Conservation (phyloP, 2,888 invertebrate species). For the Leptura quadrifasciata region DNA sequence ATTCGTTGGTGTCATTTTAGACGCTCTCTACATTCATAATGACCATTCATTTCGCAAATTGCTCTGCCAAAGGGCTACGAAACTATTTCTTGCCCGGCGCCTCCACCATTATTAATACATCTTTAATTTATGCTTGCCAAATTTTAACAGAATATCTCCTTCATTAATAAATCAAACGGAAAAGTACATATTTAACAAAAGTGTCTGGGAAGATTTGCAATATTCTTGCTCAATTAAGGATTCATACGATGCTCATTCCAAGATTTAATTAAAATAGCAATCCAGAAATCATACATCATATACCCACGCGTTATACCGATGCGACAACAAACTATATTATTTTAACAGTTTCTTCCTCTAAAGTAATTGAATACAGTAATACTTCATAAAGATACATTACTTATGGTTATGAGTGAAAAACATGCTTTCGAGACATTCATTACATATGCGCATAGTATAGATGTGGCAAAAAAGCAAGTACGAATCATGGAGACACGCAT, state of each 20-base stretch:
- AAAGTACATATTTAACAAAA: not conserved
- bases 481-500: constrained; percentile 10
- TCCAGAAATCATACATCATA: not conserved
- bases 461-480: constrained; percentile 13
- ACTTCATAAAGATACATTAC: constrained; percentile 51
- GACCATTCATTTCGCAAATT: no score
- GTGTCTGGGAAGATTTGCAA: not conserved
- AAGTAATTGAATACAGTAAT: constrained; percentile 50
- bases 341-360: constrained; percentile 50
- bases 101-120: no score
- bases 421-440: constrained; percentile 44
- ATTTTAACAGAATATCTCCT: no score
- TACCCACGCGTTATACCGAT: not conserved
- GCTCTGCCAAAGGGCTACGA: no score
- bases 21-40: no score
- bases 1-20: no score
- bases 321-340: constrained; percentile 47
- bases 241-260: not conserved
- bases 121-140: no score
- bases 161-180: no score
- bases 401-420: constrained; percentile 39
- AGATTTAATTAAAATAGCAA: constrained; percentile 17
- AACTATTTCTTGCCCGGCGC: no score
- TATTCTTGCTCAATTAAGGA: not conserved
- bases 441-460: constrained; percentile 42